Evolutionary conservation across 2,888 invertebrate species (phyloP).

Genomic region (Lycophotia porphyrea): DNA sequence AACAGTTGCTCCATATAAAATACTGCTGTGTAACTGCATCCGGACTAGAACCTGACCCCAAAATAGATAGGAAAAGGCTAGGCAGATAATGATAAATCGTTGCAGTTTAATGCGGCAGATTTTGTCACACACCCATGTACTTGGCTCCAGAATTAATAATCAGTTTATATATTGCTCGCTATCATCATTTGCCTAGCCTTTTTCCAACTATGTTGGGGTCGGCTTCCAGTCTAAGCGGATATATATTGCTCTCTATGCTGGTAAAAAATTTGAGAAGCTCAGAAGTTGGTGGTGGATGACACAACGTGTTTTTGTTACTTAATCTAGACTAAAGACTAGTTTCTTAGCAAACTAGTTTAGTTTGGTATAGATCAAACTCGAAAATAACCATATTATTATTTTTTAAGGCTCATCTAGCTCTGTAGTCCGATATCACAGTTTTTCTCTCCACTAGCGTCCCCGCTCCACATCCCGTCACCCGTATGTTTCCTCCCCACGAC

Average conservation of each 20-base stretch:
- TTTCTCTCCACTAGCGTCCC: neutral
- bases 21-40: neutral
- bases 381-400: neutral
- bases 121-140: accelerated
- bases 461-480: constrained; percentile 6
- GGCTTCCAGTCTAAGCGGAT: too few species aligned
- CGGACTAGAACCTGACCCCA: neutral
- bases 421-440: neutral
- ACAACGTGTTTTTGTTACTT: neutral
- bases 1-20: neutral
- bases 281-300: neutral
- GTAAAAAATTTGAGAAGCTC: neutral
- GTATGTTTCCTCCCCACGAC: constrained; percentile 46
- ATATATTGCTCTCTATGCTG: neutral
- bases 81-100: neutral
- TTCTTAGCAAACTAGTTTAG: too few species aligned
- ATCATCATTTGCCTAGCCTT: too few species aligned
- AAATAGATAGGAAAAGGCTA: neutral
- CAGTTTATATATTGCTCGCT: neutral
- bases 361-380: too few species aligned
- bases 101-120: neutral
- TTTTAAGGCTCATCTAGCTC: neutral
- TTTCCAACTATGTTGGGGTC: too few species aligned
- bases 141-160: neutral
- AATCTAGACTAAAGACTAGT: neutral